A percentile compares a stretch with the other conserved stretches of the same genome.
Conservation (phyloP, 2,888 invertebrate species). For the Pammene aurita region DNA sequence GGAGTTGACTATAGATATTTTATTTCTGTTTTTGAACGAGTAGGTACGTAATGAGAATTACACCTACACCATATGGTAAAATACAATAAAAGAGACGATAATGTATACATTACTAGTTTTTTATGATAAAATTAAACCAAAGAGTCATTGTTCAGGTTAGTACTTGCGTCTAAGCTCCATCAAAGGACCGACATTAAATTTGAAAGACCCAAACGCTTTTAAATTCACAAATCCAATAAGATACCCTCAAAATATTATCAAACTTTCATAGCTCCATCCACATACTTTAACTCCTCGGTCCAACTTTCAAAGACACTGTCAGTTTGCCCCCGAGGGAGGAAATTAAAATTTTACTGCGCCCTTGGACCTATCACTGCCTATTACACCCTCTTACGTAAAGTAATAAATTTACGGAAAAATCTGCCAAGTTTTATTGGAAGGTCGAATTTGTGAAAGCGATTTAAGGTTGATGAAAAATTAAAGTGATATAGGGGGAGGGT, state of each 20-base stretch:
- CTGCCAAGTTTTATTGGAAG: conserved; percentile 30
- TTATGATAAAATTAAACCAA: too few species aligned
- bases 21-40: too few species aligned
- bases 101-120: too few species aligned
- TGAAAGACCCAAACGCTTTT: background rate
- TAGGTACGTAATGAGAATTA: too few species aligned
- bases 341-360: conserved; percentile 58
- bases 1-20: too few species aligned
- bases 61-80: too few species aligned
- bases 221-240: conserved; percentile 3
- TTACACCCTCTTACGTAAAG: conserved; percentile 37
- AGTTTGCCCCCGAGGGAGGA: conserved; percentile 51
- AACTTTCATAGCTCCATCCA: conserved; percentile 49
- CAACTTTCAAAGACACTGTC: conserved; percentile 60
- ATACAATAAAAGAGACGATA: too few species aligned
- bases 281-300: conserved; percentile 46
- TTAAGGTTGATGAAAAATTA: conserved; percentile 28
- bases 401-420: conserved; percentile 38
- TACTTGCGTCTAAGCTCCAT: too few species aligned
- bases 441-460: conserved; percentile 25
- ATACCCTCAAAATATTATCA: conserved; percentile 21
- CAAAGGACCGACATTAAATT: too few species aligned
- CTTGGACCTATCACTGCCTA: conserved; percentile 34
- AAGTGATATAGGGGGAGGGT: conserved; percentile 22
- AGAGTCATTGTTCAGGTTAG: too few species aligned